A percentile compares a stretch with the other conserved stretches of the same genome.
These are phyloP conservation scores for Lutjanus argentimaculatus DNA, from an alignment of 2,797 vertebrate genomes.

Conservation along the genomic window DNA sequence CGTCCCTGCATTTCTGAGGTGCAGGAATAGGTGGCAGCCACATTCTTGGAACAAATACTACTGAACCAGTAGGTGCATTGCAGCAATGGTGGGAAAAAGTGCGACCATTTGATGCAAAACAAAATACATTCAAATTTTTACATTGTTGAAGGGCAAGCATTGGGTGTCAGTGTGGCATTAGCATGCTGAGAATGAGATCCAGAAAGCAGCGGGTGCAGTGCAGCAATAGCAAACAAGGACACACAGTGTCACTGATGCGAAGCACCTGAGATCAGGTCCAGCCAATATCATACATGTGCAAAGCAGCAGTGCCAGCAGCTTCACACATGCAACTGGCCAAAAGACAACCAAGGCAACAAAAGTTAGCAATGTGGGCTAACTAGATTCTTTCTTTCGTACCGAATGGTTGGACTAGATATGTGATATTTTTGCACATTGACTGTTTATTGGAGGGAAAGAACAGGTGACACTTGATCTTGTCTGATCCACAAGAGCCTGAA, in stretches of 20 bases:
- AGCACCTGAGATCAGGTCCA: constrained; percentile 51
- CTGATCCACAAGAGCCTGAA: not conserved
- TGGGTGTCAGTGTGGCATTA: constrained; percentile 38
- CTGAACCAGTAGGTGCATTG: not conserved
- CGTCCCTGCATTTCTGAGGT: constrained; percentile 9
- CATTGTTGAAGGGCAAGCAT: constrained; percentile 33
- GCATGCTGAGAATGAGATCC: constrained; percentile 56
- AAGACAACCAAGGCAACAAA: constrained; percentile 9
- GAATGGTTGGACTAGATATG: not conserved
- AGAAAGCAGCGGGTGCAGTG: constrained; percentile 49
- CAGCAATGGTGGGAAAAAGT: not conserved
- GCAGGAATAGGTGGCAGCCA: constrained; percentile 1
- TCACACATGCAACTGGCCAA: constrained; percentile 19
- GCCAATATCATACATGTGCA: constrained; percentile 36
- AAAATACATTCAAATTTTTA: constrained; percentile 27
- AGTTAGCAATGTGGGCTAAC: not conserved
- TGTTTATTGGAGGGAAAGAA: not conserved
- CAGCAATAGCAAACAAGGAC: constrained; percentile 56
- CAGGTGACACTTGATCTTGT: not conserved
- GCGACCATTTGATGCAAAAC: constrained; percentile 10
- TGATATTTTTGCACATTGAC: not conserved
- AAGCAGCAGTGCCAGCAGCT: constrained; percentile 28
- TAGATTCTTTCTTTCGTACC: not conserved
- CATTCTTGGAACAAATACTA: not conserved
- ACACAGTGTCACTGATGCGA: constrained; percentile 55